These are phyloP conservation scores for Rotaria socialis DNA, from an alignment of 2,888 invertebrate species.

Conservation along the genomic window DNA sequence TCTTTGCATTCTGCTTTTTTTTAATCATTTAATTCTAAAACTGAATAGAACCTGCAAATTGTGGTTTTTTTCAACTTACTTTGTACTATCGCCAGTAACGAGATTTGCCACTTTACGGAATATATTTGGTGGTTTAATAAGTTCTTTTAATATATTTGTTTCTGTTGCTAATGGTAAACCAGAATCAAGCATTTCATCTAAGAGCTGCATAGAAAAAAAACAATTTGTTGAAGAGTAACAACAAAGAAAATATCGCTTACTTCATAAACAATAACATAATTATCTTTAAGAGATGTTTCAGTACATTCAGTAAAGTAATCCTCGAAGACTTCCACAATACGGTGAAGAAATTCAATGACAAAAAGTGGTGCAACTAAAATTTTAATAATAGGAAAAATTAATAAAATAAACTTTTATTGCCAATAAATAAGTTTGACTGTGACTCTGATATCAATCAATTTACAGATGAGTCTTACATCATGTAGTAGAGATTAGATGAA, in stretches of 20 bases:
- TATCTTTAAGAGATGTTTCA: constrained; percentile 91
- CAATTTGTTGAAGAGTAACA: too few relatives aligned
- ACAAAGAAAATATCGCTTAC: constrained; percentile 60
- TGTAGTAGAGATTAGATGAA: too few relatives aligned
- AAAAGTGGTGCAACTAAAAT: constrained; percentile 82
- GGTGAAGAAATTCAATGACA: constrained; percentile 93
- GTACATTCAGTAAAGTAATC: constrained; percentile 97
- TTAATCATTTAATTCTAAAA: constrained; percentile 14
- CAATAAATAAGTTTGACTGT: too few relatives aligned
- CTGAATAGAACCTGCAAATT: background rate
- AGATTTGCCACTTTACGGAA: constrained; percentile 92
- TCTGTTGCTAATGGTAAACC: constrained; percentile 97
- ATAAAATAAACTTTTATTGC: too few relatives aligned
- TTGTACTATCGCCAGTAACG: constrained; percentile 78
- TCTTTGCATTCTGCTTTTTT: background rate
- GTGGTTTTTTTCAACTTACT: background rate
- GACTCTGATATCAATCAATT: too few relatives aligned
- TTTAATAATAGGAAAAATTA: too few relatives aligned
- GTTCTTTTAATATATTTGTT: constrained; percentile 92
- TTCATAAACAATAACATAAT: constrained; percentile 98
- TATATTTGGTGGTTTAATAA: constrained; percentile 96
- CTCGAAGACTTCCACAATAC: constrained; percentile 93
- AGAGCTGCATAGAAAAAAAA: constrained; percentile 63
- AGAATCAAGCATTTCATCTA: constrained; percentile 99
- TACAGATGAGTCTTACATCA: too few relatives aligned